Conservation (phyloP, 2,797 vertebrate species). For the Gymnocypris eckloni region DNA sequence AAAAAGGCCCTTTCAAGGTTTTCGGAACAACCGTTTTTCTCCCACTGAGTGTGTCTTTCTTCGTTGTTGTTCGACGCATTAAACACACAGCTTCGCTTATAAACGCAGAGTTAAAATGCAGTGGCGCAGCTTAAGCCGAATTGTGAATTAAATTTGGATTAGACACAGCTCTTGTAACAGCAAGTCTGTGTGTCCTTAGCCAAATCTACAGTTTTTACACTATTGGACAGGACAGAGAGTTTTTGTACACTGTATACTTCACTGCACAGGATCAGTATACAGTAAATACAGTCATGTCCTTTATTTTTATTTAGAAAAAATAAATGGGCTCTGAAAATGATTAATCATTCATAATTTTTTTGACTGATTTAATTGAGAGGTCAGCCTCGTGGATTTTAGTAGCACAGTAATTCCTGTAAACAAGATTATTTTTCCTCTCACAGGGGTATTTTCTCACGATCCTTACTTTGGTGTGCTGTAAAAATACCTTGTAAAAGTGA, state of each 20-base stretch:
- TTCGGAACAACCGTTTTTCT: not conserved
- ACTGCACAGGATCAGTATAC: conserved; percentile 8
- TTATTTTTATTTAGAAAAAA: not conserved
- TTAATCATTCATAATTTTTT: not conserved
- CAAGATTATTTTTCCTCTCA: not conserved
- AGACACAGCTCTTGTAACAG: conserved; percentile 36
- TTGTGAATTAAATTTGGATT: conserved; percentile 53
- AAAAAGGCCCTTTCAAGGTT: conserved; percentile 44
- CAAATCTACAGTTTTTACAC: conserved; percentile 26
- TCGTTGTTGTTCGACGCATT: conserved; percentile 6
- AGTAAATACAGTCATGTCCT: not conserved
- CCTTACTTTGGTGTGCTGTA: not conserved
- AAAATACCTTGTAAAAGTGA: conserved; percentile 43
- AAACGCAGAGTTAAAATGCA: conserved; percentile 13
- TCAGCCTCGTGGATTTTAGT: not conserved
- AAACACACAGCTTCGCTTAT: conserved; percentile 24
- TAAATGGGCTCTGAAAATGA: not conserved
- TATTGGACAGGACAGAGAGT: conserved; percentile 27
- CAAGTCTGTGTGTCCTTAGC: conserved; percentile 12
- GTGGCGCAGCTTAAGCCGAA: conserved; percentile 13
- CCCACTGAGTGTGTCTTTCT: not conserved
- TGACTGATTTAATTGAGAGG: not conserved
- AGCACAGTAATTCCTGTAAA: conserved; percentile 31
- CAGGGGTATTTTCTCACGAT: conserved; percentile 26
- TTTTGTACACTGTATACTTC: conserved; percentile 25